Conservation (phyloP, 2,797 vertebrate genomes). For the Halcyon smyrnensis region DNA sequence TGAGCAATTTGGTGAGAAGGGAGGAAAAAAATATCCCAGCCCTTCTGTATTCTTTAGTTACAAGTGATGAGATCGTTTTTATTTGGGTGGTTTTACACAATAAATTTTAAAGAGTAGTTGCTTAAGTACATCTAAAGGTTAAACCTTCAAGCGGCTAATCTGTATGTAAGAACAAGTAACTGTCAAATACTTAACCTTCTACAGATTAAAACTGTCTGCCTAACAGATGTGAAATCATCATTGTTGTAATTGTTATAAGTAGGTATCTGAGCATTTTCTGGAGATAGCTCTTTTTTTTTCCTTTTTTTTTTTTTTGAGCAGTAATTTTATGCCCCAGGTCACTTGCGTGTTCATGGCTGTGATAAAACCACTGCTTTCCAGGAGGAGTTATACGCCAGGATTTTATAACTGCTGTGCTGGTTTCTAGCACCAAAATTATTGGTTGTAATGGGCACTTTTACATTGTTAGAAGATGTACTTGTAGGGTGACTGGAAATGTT, state of each 20-base stretch:
- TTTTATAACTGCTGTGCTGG: slow-evolving; percentile 29
- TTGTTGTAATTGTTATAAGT: slow-evolving; percentile 74
- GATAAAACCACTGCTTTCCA: slow-evolving; percentile 59
- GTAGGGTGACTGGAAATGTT: slow-evolving; percentile 3
- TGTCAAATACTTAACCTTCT: slow-evolving; percentile 79
- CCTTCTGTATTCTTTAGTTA: slow-evolving; percentile 40
- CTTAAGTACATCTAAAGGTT: slow-evolving; percentile 76
- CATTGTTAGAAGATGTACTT: slow-evolving; percentile 46
- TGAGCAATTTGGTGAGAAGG: slow-evolving; percentile 37
- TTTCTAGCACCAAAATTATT: slow-evolving; percentile 56
- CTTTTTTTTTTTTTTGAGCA: slow-evolving; percentile 20
- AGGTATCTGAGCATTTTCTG: slow-evolving; percentile 67
- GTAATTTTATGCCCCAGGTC: slow-evolving; percentile 68
- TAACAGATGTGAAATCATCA: slow-evolving; percentile 75
- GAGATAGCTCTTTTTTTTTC: slow-evolving; percentile 9
- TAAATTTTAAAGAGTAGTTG: slow-evolving; percentile 61
- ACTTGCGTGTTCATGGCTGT: slow-evolving; percentile 36
- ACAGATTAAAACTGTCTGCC: slow-evolving; percentile 77
- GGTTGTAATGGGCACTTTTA: slow-evolving; percentile 24
- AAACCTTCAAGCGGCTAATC: slow-evolving; percentile 74
- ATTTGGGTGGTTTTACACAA: slow-evolving; percentile 70
- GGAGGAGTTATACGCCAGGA: slow-evolving; percentile 8
- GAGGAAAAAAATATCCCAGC: not conserved
- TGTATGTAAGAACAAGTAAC: slow-evolving; percentile 76
- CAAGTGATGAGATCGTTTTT: slow-evolving; percentile 58